Percentiles rank a stretch among this genome's conserved stretches.
Evolutionary conservation across 2,797 vertebrate genomes (phyloP).

Genomic region (Cossypha polioptera): DNA sequence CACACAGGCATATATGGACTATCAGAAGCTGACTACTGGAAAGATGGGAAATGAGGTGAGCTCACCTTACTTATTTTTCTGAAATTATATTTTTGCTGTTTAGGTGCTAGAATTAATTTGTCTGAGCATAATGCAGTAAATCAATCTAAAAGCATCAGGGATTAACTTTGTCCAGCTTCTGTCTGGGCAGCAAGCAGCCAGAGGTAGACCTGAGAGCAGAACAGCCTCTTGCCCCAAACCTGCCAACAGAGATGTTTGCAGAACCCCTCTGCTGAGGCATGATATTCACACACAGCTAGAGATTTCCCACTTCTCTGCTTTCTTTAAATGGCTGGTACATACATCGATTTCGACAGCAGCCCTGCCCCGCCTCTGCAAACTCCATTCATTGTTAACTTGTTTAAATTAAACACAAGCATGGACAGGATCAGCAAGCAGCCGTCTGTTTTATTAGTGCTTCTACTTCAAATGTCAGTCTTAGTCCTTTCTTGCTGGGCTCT

Average conservation of each 20-base stretch:
- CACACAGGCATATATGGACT: rapidly evolving
- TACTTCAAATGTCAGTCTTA: slow-evolving; percentile 63
- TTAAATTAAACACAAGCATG: slow-evolving; percentile 62
- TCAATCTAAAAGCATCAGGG: background rate
- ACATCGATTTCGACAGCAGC: slow-evolving; percentile 37
- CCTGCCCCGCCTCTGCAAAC: slow-evolving; percentile 3
- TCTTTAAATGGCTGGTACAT: slow-evolving; percentile 33
- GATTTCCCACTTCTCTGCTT: slow-evolving; percentile 52
- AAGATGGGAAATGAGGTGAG: background rate
- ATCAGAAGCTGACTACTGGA: background rate
- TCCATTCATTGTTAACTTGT: slow-evolving; percentile 33
- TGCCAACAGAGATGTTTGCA: background rate
- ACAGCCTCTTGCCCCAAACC: background rate
- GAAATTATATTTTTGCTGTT: background rate
- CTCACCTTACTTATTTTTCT: background rate
- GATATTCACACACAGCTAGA: background rate
- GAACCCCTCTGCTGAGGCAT: background rate
- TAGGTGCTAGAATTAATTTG: background rate
- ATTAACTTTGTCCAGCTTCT: background rate
- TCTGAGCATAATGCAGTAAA: background rate
- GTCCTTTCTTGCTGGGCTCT: slow-evolving; percentile 53
- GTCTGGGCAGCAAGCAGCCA: background rate
- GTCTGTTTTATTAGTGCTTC: slow-evolving; percentile 62
- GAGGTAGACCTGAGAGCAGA: background rate
- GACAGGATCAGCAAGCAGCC: slow-evolving; percentile 54